Conservation (phyloP, 2,113 vertebrate genomes). For the Eidolon helvum region DNA sequence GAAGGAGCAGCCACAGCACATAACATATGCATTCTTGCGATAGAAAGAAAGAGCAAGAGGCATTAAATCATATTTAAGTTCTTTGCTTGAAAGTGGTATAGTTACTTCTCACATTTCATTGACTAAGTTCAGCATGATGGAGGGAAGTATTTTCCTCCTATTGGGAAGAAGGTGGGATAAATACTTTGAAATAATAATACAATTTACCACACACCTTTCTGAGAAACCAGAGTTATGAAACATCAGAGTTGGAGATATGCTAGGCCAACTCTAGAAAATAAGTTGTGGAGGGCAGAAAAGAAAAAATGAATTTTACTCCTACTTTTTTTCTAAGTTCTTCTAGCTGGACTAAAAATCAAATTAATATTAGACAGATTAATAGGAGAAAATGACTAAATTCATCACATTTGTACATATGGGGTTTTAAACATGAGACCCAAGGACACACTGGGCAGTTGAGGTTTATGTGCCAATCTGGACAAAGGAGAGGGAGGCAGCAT, state of each 20-base stretch:
- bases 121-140: neutral
- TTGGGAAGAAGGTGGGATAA: neutral
- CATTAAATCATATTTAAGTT: neutral
- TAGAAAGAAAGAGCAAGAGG: neutral
- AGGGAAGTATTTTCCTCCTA: neutral
- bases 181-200: neutral
- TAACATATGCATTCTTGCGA: accelerated
- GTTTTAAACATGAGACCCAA: neutral
- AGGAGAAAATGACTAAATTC: neutral
- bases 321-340: neutral
- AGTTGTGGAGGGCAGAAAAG: neutral
- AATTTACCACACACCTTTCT: neutral
- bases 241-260: neutral
- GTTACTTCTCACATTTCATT: neutral
- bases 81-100: neutral
- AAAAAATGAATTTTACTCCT: neutral
- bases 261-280: neutral
- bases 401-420: neutral
- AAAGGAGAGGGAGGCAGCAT: too few species aligned
- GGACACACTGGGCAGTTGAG: neutral
- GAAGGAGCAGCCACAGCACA: too few species aligned
- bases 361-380: neutral
- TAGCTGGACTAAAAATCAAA: neutral
- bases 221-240: neutral
- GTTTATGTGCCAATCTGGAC: neutral